phyloP scores from a whole-genome alignment of 1,140 invertebrate species.

The Temnothorax longispinosus region DNA sequence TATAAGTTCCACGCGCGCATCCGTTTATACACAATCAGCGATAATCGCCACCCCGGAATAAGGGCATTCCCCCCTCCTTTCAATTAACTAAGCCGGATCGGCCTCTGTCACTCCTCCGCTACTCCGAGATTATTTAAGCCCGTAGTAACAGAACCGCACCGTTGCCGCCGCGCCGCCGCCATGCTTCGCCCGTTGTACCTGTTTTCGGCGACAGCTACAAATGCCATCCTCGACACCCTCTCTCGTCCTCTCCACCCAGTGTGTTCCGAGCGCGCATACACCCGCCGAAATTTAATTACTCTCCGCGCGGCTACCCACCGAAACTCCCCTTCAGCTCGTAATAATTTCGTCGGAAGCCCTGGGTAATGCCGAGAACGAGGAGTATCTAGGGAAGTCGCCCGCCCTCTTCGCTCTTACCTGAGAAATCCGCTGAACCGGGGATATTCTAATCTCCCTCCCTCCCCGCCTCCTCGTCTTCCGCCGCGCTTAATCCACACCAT shows the following conservation, averaged over 20 bases:
- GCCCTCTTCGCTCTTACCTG: constrained; percentile 29
- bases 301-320: constrained; percentile 61
- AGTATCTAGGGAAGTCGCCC: constrained; percentile 41
- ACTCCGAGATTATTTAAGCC: constrained; percentile 73
- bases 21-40: background rate
- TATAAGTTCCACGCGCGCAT: background rate
- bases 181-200: constrained; percentile 27
- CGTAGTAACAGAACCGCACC: constrained; percentile 69
- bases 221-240: constrained; percentile 3
- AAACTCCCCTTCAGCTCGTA: constrained; percentile 69
- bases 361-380: constrained; percentile 64
- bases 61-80: background rate
- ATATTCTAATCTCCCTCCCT: constrained; percentile 64
- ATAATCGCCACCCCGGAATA: background rate
- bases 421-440: constrained; percentile 37
- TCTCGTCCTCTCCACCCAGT: background rate
- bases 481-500: constrained; percentile 57
- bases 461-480: background rate
- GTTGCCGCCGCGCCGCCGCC: constrained; percentile 34
- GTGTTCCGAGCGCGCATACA: constrained; percentile 28
- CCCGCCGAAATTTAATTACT: constrained; percentile 76
- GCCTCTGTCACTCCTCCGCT: constrained; percentile 21
- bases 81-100: constrained; percentile 64
- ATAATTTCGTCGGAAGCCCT: constrained; percentile 71
- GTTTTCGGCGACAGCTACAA: constrained; percentile 40